A percentile compares a stretch with the other conserved stretches of the same genome.
Conservation (phyloP, 2,888 invertebrate genomes). For the Acrobeloides nanus region DNA sequence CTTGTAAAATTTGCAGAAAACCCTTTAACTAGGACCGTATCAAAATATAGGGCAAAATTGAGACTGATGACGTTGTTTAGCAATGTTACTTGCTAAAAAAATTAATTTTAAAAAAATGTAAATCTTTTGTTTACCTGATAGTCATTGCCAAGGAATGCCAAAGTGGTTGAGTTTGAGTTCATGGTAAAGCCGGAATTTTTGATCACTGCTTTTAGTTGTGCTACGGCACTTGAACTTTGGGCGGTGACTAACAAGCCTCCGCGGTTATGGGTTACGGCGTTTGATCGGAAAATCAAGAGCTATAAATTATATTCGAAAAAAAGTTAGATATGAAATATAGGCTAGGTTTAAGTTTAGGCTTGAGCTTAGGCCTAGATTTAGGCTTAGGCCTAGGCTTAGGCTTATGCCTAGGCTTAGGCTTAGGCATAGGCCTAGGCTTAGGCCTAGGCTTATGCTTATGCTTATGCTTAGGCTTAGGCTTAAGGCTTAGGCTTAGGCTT, state of each 20-base stretch:
- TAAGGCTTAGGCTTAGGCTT: no score
- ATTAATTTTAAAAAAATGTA: no score
- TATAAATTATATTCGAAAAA: no score
- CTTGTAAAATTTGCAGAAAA: constrained; percentile 84
- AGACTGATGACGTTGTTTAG: constrained; percentile 86
- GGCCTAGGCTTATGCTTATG: no score
- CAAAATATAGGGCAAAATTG: constrained; percentile 73
- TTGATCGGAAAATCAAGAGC: constrained; percentile 61
- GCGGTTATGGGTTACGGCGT: constrained; percentile 74
- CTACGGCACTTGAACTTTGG: constrained; percentile 75
- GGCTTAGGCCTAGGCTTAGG: no score
- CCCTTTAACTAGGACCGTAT: constrained; percentile 62
- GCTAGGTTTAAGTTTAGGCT: no score
- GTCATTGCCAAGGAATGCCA: constrained; percentile 17
- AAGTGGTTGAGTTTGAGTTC: constrained; percentile 71
- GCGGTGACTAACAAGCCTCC: constrained; percentile 77
- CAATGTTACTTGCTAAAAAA: constrained; percentile 71
- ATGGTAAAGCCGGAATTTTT: constrained; percentile 84
- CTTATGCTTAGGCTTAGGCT: no score
- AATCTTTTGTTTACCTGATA: constrained; percentile 1
- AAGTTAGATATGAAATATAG: no score
- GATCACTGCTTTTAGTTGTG: constrained; percentile 78
- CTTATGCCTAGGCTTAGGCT: no score
- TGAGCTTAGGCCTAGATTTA: no score
- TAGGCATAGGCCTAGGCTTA: no score